Evolutionary conservation across 1,140 invertebrate species (phyloP).

Genomic region (Protaetia brevitarsis): DNA sequence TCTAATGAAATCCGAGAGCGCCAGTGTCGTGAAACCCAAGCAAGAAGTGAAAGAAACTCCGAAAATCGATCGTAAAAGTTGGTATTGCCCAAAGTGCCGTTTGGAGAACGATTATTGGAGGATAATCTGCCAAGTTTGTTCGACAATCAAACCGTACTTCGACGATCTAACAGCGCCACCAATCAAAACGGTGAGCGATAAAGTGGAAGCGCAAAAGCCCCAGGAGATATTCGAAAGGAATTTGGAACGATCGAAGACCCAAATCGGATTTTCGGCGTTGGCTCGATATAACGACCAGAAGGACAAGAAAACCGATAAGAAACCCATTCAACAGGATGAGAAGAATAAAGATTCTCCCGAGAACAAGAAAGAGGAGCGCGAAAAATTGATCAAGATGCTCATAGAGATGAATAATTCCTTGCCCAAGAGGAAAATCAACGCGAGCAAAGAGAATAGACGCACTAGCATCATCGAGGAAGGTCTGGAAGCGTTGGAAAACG

Average conservation of each 20-base stretch:
- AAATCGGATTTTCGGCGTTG: slow-evolving; percentile 44
- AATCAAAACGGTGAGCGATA: not conserved
- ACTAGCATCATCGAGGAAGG: slow-evolving; percentile 43
- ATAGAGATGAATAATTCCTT: slow-evolving; percentile 67
- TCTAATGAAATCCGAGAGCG: slow-evolving; percentile 43
- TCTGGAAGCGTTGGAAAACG: slow-evolving; percentile 27
- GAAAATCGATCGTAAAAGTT: slow-evolving; percentile 45
- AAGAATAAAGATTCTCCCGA: slow-evolving; percentile 21
- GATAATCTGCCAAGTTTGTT: slow-evolving; percentile 57
- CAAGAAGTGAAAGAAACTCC: slow-evolving; percentile 29
- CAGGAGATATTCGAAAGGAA: slow-evolving; percentile 26
- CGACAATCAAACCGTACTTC: slow-evolving; percentile 48
- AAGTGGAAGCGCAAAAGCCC: not conserved
- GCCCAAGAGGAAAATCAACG: slow-evolving; percentile 50
- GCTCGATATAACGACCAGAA: slow-evolving; percentile 32
- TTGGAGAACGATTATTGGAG: slow-evolving; percentile 57
- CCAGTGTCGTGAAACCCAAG: slow-evolving; percentile 36
- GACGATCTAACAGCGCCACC: slow-evolving; percentile 40
- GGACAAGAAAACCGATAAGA: slow-evolving; percentile 9
- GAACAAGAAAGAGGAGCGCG: slow-evolving; percentile 50
- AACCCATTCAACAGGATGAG: not conserved
- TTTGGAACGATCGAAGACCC: slow-evolving; percentile 45
- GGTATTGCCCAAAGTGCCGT: slow-evolving; percentile 56
- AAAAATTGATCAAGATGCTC: slow-evolving; percentile 59
- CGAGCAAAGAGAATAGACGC: slow-evolving; percentile 35